Base-by-base conservation (phyloP, 2,888 invertebrate species). In the Eudasyphora cyanicolor region DNA sequence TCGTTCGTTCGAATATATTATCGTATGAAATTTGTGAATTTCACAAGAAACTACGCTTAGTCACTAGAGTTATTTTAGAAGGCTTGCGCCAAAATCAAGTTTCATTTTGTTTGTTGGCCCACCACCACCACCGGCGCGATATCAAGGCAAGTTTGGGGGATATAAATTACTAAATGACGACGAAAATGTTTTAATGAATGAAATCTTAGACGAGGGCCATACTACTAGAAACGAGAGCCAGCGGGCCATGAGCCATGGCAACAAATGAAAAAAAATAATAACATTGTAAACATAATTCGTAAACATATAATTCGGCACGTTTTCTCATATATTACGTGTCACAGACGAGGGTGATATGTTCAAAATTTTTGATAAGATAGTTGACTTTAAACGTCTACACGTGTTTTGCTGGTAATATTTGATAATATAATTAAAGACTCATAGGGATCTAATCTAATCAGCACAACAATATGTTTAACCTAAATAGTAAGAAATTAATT, bases 11-110 rank as follows among this genome's bases (percentile, higher is more conserved):
- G 64, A 54, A 54, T 24, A 24, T 2, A 38, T 67, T 83, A 76
- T 54, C 60, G 62, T 60, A 83, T 57, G 14, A 14, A n/a, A 45
- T 74, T 83, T 76, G 24, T 84, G 84, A 84, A 84, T 76, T 84
- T 81, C 81, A 76, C 67, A 8, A 6, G 78, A 84, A 84, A 84
- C 57, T 71, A 38, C 81, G 71, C 78, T 84, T 84, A 84, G 84
- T 84, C 84, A 84, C 35, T 19, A n/a, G 17, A 45, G 60, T 79
- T 81, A 84, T 81, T 84, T 84, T 17, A 67, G 78, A 79, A 42
- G 64, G 76, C 76, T 81, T 84, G 81, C 67, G 75, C 80, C 75
- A 80, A 80, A 79, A 17, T 32, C 62, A 62, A 67, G 35, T 64
- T 57, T 42, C 29, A 14, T 29, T 64, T 64, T 19, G 38, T 32